Conservation (phyloP, 2,888 invertebrate genomes). For the Punctoribates punctum region DNA sequence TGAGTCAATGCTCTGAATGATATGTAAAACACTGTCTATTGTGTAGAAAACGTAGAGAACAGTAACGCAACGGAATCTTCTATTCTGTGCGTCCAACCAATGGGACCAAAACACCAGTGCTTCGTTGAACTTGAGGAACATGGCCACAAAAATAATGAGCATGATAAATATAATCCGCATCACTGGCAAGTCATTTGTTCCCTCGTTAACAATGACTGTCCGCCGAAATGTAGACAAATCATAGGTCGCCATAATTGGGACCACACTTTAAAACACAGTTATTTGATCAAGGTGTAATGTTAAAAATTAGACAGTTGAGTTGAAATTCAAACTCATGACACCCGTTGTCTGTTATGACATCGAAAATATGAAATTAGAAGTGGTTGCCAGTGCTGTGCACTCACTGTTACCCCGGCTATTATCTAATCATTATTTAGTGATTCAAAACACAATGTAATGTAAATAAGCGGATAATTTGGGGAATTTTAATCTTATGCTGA, state of each 20-base stretch:
- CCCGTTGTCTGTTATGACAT: neutral
- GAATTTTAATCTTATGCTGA: no score
- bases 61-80: neutral
- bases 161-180: slow-evolving; percentile 2
- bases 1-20: neutral
- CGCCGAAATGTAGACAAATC: neutral
- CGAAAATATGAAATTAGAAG: no score
- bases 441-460: no score
- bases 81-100: neutral
- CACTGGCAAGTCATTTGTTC: neutral
- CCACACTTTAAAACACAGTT: neutral
- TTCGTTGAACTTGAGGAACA: slow-evolving; percentile 1
- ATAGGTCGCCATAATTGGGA: neutral
- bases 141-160: neutral
- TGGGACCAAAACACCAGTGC: neutral
- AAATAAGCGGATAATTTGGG: no score
- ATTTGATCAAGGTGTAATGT: neutral
- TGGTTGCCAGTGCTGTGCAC: no score
- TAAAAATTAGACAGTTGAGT: neutral
- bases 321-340: no score
- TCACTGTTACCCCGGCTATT: no score
- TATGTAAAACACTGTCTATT: neutral
- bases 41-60: neutral
- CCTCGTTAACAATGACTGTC: neutral
- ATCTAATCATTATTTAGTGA: no score